A percentile compares a stretch with the other conserved stretches of the same genome.
Evolutionary conservation across 2,888 invertebrate species (phyloP).

Genomic region (Slavum lentiscoides): DNA sequence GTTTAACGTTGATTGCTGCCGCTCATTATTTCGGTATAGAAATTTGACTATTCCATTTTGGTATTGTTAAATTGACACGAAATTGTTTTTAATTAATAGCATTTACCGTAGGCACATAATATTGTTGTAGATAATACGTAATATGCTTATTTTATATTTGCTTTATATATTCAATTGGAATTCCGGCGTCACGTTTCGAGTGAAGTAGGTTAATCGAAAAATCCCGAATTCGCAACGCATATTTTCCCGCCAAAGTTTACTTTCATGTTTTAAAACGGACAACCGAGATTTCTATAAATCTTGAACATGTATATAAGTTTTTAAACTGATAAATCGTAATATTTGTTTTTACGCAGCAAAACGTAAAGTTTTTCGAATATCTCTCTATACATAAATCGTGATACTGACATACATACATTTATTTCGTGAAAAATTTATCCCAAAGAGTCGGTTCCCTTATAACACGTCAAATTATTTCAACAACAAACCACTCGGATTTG

Average conservation of each 20-base stretch:
- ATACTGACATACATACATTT: background rate
- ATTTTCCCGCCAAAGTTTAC: background rate
- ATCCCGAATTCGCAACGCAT: background rate
- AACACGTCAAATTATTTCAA: background rate
- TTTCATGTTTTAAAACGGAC: background rate
- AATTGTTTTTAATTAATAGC: no score
- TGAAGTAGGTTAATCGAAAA: background rate
- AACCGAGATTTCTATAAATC: background rate
- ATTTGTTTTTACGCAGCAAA: background rate
- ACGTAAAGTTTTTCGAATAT: background rate
- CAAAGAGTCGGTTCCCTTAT: background rate
- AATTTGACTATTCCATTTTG: no score
- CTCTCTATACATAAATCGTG: background rate
- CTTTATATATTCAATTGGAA: background rate
- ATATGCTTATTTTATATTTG: no score
- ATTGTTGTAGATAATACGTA: no score
- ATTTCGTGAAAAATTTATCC: background rate
- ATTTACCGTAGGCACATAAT: no score
- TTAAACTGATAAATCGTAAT: slow-evolving; percentile 6
- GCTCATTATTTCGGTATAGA: no score
- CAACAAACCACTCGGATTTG: background rate
- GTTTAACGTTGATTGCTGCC: no score
- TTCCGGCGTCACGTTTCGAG: background rate
- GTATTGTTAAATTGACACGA: no score
- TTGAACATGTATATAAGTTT: background rate